Base-by-base conservation (phyloP, 2,888 invertebrate species). In the Ectobius pallidus region DNA sequence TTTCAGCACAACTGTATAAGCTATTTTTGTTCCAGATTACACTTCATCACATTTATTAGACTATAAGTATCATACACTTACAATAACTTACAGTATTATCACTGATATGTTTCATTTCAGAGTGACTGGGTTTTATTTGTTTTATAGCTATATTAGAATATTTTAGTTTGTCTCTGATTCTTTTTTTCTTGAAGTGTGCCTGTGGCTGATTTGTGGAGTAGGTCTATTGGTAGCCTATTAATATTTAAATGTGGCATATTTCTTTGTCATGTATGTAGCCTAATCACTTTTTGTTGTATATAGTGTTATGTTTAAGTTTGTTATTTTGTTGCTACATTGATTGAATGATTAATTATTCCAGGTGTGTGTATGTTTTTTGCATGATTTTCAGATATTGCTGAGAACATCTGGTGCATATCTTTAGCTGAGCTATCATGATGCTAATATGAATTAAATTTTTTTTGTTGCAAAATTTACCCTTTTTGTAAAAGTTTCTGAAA, bases 331-430 rank as follows among this genome's bases (percentile, higher is more conserved):
- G n/a, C 18, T 30, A 14, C 32, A 58, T 58, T 58, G 58, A 16
- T 58, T 52, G 52, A 25, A 52, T 52, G 52, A 7, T 16, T 25
- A n/a, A n/a, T n/a, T n/a, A n/a, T n/a, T n/a, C n/a, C n/a, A n/a
- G n/a, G n/a, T n/a, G n/a, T n/a, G n/a, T n/a, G n/a, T n/a, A n/a
- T n/a, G n/a, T n/a, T n/a, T n/a, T n/a, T n/a, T n/a, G n/a, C n/a
- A n/a, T n/a, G n/a, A n/a, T n/a, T n/a, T n/a, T n/a, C n/a, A n/a
- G n/a, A n/a, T n/a, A n/a, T n/a, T 32, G 6, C 9, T 58, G 16
- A 27, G 30, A 58, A 58, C 58, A 58, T 58, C 58, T 58, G 30
- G 14, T 58, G 58, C 30, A 58, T 30, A 58, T 52, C 25, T n/a
- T n/a, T n/a, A n/a, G n/a, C n/a, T n/a, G n/a, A n/a, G n/a, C n/a